phyloP scores from a whole-genome alignment of 2,888 invertebrate species.

The Eilema depressum region DNA sequence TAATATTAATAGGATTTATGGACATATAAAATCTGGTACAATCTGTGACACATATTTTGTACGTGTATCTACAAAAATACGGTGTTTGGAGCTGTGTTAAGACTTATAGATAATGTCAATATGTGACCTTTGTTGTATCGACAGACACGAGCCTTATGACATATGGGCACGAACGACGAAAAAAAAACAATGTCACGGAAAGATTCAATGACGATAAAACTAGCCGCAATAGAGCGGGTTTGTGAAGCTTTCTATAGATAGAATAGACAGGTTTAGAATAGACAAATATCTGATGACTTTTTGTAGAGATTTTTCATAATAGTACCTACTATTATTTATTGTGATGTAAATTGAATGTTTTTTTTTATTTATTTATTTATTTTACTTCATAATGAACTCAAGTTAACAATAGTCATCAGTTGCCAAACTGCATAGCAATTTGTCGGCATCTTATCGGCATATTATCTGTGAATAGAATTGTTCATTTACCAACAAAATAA shows the following conservation, averaged over 20 bases:
- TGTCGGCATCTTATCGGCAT: too few species aligned
- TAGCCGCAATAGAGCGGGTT: neutral
- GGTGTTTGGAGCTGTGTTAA: constrained; percentile 14
- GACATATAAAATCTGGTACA: neutral
- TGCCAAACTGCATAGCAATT: too few species aligned
- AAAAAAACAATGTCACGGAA: constrained; percentile 29
- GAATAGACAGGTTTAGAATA: too few species aligned
- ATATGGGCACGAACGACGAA: constrained; percentile 30
- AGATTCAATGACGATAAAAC: neutral
- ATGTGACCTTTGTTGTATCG: constrained; percentile 38
- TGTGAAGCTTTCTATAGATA: neutral
- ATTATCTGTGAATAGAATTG: too few species aligned
- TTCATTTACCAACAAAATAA: too few species aligned
- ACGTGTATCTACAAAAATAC: constrained; percentile 22
- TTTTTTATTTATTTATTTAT: too few species aligned
- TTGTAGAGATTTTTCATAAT: neutral
- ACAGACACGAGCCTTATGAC: constrained; percentile 20
- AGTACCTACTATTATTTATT: too few species aligned
- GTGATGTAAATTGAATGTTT: too few species aligned
- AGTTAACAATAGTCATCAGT: too few species aligned
- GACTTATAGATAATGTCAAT: constrained; percentile 32
- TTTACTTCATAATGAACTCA: too few species aligned
- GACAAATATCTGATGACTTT: neutral
- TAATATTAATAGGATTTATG: too few species aligned
- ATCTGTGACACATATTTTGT: neutral